Base-by-base conservation (phyloP, 2,797 vertebrate species). In the Thaleichthys pacificus region DNA sequence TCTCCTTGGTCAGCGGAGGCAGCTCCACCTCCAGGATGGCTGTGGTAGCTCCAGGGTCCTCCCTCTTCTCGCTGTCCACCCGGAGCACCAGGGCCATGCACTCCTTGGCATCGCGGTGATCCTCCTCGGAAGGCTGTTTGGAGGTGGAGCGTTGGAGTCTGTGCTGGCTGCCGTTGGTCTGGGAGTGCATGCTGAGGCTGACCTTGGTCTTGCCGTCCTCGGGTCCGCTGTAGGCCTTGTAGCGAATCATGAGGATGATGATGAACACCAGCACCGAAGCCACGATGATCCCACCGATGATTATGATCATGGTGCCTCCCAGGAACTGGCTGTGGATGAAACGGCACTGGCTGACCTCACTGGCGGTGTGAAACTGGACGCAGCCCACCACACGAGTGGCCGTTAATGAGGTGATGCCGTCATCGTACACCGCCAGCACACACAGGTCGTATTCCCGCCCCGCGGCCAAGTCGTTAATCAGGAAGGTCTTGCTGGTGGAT, bases 231-330 rank as follows among this genome's bases (percentile, higher is more conserved):
- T 97, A 95, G 66, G 96, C 93, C 80, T 97, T 98, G 91, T 97
- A 98, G 47, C 96, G 95, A 77, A 97, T 97, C 94, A 97, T 97
- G 78, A 98, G 93, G 88, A 98, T 96, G 85, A 98, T 93, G 84
- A 98, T 98, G 91, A 98, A 97, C 77, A 98, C 96, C 22, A 98
- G 92, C 79, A 95, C 94, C 0, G 94, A 95, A 0, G 93, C 94
- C 61, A 95, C 94, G 32, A 95, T 95, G 82, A 95, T 94, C 19
- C 94, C 94, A 0, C 94, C 94, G 15, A 95, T 94, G 80, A 95
- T 95, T 81, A 95, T 95, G 83, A 95, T 95, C 94, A 95, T 95
- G 66, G 94, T 95, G 77, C 94, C 94, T 15, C 94, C 94, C 28
- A 95, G 89, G 81, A 95, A 95, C 87, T 97, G 96, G 63, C 95